These are phyloP conservation scores for Coluber constrictor DNA, from an alignment of 2,797 vertebrate genomes.

Conservation along the genomic window DNA sequence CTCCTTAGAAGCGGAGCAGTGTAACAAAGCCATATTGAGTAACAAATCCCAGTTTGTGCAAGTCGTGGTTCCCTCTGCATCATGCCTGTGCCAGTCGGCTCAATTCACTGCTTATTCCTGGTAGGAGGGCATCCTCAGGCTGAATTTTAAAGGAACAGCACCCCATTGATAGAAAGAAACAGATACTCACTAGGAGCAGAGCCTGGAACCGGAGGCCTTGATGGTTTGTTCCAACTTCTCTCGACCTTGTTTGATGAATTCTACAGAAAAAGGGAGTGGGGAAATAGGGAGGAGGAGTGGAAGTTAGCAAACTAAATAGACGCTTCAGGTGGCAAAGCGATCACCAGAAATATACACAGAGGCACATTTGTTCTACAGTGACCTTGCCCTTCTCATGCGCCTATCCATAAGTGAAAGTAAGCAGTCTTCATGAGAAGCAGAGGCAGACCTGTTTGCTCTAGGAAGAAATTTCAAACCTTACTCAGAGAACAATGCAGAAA, in stretches of 20 bases:
- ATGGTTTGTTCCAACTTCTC: constrained; percentile 61
- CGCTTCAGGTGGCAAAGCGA: constrained; percentile 27
- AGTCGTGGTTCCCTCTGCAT: neutral
- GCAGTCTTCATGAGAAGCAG: constrained; percentile 54
- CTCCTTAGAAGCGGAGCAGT: fast-evolving
- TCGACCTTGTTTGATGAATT: constrained; percentile 59
- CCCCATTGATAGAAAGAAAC: neutral
- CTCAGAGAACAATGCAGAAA: constrained; percentile 27
- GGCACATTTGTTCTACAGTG: constrained; percentile 60
- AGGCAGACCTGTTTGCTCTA: constrained; percentile 41
- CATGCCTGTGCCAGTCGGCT: constrained; percentile 56
- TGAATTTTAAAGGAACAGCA: constrained; percentile 58
- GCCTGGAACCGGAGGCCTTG: constrained; percentile 59
- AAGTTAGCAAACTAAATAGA: constrained; percentile 44
- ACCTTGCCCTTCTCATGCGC: constrained; percentile 62
- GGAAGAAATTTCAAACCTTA: constrained; percentile 32
- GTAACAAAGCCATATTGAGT: constrained; percentile 8
- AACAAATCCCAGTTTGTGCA: constrained; percentile 10
- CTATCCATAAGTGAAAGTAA: constrained; percentile 58
- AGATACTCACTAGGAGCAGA: constrained; percentile 55
- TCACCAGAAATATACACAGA: constrained; percentile 49
- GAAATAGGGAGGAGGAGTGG: neutral
- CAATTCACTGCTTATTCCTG: constrained; percentile 36
- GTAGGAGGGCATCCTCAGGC: fast-evolving
- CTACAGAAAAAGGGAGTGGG: constrained; percentile 32